Conservation (phyloP, 2,888 invertebrate genomes). For the Blomia tropicalis region DNA sequence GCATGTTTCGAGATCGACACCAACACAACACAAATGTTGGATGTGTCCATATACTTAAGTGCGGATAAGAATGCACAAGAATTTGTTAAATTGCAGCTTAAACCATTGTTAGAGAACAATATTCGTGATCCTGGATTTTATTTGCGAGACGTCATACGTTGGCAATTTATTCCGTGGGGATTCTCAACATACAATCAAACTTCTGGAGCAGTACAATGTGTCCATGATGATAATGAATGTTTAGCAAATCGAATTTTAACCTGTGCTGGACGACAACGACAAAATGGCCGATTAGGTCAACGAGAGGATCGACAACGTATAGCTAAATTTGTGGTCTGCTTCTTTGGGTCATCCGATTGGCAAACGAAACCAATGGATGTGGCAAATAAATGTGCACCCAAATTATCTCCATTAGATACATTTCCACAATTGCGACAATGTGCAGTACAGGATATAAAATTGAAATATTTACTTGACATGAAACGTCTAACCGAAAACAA, state of each 20-base stretch:
- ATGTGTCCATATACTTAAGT: neutral
- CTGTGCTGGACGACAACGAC: neutral
- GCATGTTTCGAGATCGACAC: neutral
- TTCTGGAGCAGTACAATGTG: neutral
- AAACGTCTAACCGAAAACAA: neutral
- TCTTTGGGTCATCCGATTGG: neutral
- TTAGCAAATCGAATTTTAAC: neutral
- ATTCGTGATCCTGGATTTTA: neutral
- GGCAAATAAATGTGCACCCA: neutral
- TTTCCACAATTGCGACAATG: slow-evolving; percentile 3
- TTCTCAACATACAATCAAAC: neutral
- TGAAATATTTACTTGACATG: neutral
- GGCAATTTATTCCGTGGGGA: neutral
- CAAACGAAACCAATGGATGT: neutral
- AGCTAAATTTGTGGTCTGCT: neutral
- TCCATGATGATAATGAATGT: neutral
- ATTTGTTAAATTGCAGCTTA: neutral
- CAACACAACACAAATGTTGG: neutral
- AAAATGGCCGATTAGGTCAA: neutral
- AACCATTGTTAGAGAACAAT: neutral
- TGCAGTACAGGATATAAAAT: neutral
- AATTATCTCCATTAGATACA: neutral
- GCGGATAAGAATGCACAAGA: neutral
- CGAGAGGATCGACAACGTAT: neutral
- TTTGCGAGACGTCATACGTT: neutral